phyloP scores from a whole-genome alignment of 2,797 vertebrate genomes.

The Percopsis omiscomaycus region DNA sequence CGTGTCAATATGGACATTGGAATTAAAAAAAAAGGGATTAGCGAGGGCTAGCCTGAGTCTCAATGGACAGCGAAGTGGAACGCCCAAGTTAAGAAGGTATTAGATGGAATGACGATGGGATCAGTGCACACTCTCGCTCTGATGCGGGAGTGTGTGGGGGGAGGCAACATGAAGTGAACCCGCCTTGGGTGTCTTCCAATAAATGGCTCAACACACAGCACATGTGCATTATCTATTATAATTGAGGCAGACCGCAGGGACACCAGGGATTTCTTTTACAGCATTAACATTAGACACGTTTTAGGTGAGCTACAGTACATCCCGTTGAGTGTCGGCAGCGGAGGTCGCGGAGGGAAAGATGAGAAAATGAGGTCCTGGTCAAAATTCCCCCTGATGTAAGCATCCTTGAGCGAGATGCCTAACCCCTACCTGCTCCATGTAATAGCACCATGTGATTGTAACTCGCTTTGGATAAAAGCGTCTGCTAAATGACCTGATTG shows the following conservation, averaged over 20 bases:
- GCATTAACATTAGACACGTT: too few species aligned
- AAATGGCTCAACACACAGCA: neutral
- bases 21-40: slow-evolving; percentile 66
- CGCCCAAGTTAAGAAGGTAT: slow-evolving; percentile 58
- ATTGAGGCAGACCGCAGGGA: neutral
- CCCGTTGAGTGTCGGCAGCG: too few species aligned
- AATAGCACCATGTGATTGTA: too few species aligned
- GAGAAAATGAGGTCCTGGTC: too few species aligned
- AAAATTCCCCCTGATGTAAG: too few species aligned
- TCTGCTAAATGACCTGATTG: too few species aligned
- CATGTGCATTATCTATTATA: neutral
- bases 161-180: slow-evolving; percentile 17
- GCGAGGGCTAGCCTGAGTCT: slow-evolving; percentile 56
- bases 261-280: too few species aligned
- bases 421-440: too few species aligned
- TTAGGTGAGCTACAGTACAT: too few species aligned
- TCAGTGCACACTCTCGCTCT: slow-evolving; percentile 30
- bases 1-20: slow-evolving; percentile 64
- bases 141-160: slow-evolving; percentile 22
- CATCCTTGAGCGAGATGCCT: too few species aligned
- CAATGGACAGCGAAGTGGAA: slow-evolving; percentile 57
- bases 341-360: too few species aligned
- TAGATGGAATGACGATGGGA: slow-evolving; percentile 59
- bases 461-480: too few species aligned
- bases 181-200: slow-evolving; percentile 11